phyloP scores from a whole-genome alignment of 2,888 invertebrate genomes.

The Drosophila atripex region DNA sequence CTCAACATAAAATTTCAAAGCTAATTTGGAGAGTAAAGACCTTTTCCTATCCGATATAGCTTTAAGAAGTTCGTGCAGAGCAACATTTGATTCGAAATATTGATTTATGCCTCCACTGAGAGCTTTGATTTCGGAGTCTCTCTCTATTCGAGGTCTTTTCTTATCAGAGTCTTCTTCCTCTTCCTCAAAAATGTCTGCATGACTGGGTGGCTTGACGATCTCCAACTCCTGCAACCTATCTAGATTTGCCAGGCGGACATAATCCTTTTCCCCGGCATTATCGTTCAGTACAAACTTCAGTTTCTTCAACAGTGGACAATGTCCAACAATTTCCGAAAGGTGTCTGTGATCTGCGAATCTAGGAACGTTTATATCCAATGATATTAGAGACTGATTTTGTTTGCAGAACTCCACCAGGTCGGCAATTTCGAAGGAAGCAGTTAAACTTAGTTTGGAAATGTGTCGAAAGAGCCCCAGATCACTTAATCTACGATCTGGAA shows the following conservation, averaged over 20 bases:
- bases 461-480: slow-evolving; percentile 2
- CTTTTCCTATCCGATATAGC: slow-evolving; percentile 7
- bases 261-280: slow-evolving; percentile 5
- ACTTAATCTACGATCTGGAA: slow-evolving; percentile 9
- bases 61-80: slow-evolving; percentile 2
- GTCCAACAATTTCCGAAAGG: slow-evolving; percentile 13
- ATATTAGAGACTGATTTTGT: not conserved
- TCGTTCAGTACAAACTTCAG: slow-evolving; percentile 16
- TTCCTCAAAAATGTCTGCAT: not conserved
- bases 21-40: not conserved
- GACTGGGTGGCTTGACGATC: not conserved
- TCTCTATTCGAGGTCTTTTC: not conserved
- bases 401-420: slow-evolving; percentile 18
- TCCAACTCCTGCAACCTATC: slow-evolving; percentile 5
- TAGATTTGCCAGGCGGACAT: slow-evolving; percentile 6
- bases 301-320: slow-evolving; percentile 17
- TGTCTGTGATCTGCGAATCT: slow-evolving; percentile 12
- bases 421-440: slow-evolving; percentile 7
- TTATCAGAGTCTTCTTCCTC: no score
- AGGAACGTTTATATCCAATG: slow-evolving; percentile 15
- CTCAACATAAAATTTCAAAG: slow-evolving; percentile 9
- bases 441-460: slow-evolving; percentile 14
- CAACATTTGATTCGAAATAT: not conserved
- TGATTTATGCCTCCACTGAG: not conserved
- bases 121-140: not conserved